These are phyloP conservation scores for Chromis chromis DNA, from an alignment of 2,797 vertebrate species.

Conservation along the genomic window DNA sequence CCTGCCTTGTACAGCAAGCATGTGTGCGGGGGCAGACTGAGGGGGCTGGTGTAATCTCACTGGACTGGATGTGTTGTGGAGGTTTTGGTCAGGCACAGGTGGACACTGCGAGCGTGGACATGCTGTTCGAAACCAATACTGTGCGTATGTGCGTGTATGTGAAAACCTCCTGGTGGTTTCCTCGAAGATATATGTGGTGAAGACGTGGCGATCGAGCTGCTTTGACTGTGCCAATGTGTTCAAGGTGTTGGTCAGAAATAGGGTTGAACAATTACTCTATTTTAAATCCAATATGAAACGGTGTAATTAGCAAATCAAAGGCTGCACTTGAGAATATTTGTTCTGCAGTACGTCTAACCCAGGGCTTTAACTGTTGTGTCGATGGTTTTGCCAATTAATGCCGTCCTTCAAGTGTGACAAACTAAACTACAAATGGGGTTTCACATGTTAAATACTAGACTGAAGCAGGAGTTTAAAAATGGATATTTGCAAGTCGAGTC, in stretches of 20 bases:
- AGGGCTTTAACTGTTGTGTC: too few relatives aligned
- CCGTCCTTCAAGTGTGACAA: too few relatives aligned
- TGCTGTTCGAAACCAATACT: conserved; percentile 37
- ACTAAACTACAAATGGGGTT: too few relatives aligned
- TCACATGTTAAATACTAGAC: too few relatives aligned
- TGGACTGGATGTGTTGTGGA: conserved; percentile 60
- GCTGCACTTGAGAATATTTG: too few relatives aligned
- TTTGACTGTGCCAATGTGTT: not conserved
- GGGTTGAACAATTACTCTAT: too few relatives aligned
- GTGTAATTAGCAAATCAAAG: too few relatives aligned
- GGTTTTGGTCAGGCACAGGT: conserved; percentile 58
- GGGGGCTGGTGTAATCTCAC: conserved; percentile 68
- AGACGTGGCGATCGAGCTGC: not conserved
- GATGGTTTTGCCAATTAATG: too few relatives aligned
- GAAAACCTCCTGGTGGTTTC: not conserved
- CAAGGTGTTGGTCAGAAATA: not conserved
- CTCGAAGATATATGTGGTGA: conserved; percentile 12
- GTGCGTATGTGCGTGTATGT: conserved; percentile 9
- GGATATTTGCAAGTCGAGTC: too few relatives aligned
- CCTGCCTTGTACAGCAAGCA: conserved; percentile 60
- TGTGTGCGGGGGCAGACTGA: conserved; percentile 70
- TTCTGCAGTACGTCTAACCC: too few relatives aligned
- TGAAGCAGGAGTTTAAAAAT: too few relatives aligned
- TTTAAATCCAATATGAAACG: too few relatives aligned
- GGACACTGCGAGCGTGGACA: conserved; percentile 42